Evolutionary conservation across 2,888 invertebrate species (phyloP).

Genomic region (Clunio marinus): DNA sequence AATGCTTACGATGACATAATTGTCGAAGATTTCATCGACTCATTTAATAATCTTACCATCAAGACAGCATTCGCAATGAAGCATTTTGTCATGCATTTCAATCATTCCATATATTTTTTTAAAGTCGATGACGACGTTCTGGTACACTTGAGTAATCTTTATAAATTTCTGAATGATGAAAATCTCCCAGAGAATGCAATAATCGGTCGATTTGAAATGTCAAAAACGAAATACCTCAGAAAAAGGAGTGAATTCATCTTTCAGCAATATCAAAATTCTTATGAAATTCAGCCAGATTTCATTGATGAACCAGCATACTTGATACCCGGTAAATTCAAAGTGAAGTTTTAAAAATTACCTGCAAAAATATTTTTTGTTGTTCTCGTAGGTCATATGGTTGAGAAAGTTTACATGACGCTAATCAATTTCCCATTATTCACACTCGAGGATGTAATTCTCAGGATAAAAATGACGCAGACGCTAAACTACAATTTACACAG

Average conservation of each 20-base stretch:
- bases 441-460: neutral
- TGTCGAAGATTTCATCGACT: neutral
- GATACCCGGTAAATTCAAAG: neutral
- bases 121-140: neutral
- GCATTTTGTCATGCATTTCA: neutral
- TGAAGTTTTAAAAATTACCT: too few relatives aligned
- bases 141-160: neutral
- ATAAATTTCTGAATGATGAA: neutral
- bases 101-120: neutral
- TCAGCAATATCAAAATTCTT: neutral
- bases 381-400: neutral
- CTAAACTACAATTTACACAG: too few relatives aligned
- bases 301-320: neutral
- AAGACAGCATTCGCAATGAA: neutral
- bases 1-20: neutral
- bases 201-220: neutral
- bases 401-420: neutral
- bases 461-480: neutral
- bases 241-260: neutral
- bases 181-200: neutral
- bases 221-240: neutral
- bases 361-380: neutral
- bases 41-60: neutral
- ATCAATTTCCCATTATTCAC: neutral
- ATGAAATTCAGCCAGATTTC: neutral